phyloP scores from a whole-genome alignment of 2,113 vertebrate species.

The Spea bombifrons region DNA sequence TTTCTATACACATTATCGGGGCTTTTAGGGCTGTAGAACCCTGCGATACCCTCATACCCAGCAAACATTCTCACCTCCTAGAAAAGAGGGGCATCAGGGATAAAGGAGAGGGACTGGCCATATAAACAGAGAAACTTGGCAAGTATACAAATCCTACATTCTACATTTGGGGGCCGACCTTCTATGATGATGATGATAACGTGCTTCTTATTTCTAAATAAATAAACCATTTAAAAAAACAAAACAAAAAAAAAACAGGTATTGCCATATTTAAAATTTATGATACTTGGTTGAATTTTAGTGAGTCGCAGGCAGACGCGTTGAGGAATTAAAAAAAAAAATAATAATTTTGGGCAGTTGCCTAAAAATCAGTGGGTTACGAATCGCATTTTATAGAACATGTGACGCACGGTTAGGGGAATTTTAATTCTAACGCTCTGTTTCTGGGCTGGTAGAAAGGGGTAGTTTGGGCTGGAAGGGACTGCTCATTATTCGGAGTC shows the following conservation, averaged over 20 bases:
- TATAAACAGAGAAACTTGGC: too few relatives aligned
- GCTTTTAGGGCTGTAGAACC: too few relatives aligned
- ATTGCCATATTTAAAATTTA: not conserved
- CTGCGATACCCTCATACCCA: too few relatives aligned
- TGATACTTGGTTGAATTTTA: not conserved
- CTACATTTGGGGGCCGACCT: too few relatives aligned
- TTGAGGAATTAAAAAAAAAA: not conserved
- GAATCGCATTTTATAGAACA: not conserved
- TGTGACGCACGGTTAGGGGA: not conserved
- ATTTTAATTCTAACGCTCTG: conserved; percentile 43
- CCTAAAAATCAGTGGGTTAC: not conserved
- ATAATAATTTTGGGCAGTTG: too few relatives aligned
- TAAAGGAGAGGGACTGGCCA: too few relatives aligned
- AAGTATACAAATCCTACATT: too few relatives aligned
- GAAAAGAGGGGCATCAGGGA: too few relatives aligned
- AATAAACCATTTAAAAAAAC: not conserved
- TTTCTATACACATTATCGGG: too few relatives aligned
- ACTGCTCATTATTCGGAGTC: conserved; percentile 48
- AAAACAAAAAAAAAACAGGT: not conserved
- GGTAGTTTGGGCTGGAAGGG: conserved; percentile 50
- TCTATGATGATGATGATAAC: not conserved
- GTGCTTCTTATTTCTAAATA: not conserved
- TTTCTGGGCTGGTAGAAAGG: conserved; percentile 49
- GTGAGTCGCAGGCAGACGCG: too few relatives aligned
- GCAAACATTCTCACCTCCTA: too few relatives aligned